Conservation (phyloP, 2,888 invertebrate species). For the Platynereis dumerilii region DNA sequence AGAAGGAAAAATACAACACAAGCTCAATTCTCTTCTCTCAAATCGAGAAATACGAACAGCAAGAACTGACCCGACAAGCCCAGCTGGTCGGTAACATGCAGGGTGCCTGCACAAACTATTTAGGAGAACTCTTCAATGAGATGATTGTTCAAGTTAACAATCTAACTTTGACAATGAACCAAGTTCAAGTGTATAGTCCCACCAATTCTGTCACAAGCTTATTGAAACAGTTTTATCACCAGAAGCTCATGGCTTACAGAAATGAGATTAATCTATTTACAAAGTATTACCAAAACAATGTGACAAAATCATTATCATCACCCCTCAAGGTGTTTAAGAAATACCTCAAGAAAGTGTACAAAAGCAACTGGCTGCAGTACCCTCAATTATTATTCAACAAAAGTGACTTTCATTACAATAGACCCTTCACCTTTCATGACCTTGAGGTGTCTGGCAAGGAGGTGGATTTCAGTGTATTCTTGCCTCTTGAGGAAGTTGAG, state of each 20-base stretch:
- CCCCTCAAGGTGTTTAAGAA: slow-evolving; percentile 37
- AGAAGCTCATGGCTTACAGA: slow-evolving; percentile 20
- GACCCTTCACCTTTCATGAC: slow-evolving; percentile 14
- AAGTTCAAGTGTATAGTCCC: slow-evolving; percentile 15
- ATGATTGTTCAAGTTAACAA: slow-evolving; percentile 24
- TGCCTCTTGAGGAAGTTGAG: slow-evolving; percentile 40
- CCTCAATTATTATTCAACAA: slow-evolving; percentile 41
- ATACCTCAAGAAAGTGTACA: slow-evolving; percentile 46
- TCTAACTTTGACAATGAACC: slow-evolving; percentile 17
- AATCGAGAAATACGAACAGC: slow-evolving; percentile 19
- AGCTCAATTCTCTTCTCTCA: slow-evolving; percentile 4
- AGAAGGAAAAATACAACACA: slow-evolving; percentile 21
- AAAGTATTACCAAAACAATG: slow-evolving; percentile 16
- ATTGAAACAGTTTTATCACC: slow-evolving; percentile 25
- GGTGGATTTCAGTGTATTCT: slow-evolving; percentile 37
- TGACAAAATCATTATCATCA: slow-evolving; percentile 24
- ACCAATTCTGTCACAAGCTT: slow-evolving; percentile 28
- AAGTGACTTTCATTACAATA: slow-evolving; percentile 16
- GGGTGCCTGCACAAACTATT: slow-evolving; percentile 23
- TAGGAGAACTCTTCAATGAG: slow-evolving; percentile 22
- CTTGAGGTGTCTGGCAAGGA: slow-evolving; percentile 26
- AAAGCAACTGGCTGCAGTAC: slow-evolving; percentile 53
- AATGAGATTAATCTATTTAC: slow-evolving; percentile 25
- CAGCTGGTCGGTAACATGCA: slow-evolving; percentile 23
- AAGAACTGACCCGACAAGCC: slow-evolving; percentile 19